Percentiles rank a stretch among this genome's conserved stretches.
Evolutionary conservation across 2,888 invertebrate species (phyloP).

Genomic region (Thumatha senex): DNA sequence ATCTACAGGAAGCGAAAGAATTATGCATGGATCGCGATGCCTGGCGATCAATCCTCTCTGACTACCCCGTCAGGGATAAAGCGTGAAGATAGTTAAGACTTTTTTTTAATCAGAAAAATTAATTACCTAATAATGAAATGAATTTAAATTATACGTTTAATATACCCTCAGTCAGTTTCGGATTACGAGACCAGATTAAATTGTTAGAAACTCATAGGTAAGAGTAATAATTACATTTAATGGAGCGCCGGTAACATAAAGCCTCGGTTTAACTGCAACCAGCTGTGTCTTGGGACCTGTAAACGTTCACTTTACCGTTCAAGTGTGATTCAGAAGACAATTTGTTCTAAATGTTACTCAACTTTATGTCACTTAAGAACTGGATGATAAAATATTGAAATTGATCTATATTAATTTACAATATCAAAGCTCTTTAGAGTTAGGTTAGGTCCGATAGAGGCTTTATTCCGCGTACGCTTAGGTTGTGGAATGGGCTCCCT

Average conservation of each 20-base stretch:
- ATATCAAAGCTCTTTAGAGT: not conserved
- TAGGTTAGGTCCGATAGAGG: too few species aligned
- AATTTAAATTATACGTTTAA: constrained; percentile 11
- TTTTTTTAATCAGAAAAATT: too few species aligned
- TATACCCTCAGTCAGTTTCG: constrained; percentile 13
- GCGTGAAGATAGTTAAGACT: too few species aligned
- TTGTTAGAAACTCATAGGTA: constrained; percentile 55
- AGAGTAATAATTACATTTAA: constrained; percentile 56
- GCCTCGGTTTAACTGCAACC: constrained; percentile 62
- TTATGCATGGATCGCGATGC: too few species aligned
- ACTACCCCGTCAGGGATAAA: too few species aligned
- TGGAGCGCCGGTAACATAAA: constrained; percentile 57
- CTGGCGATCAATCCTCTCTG: too few species aligned
- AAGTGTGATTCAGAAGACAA: constrained; percentile 49
- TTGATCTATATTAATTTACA: constrained; percentile 4
- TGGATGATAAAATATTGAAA: constrained; percentile 11
- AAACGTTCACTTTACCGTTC: constrained; percentile 57
- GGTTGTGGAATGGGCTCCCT: too few species aligned
- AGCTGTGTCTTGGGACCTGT: constrained; percentile 61
- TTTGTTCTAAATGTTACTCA: constrained; percentile 47
- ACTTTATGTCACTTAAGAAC: constrained; percentile 40
- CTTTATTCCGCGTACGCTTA: too few species aligned
- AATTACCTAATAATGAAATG: too few species aligned
- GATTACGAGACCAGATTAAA: constrained; percentile 35
- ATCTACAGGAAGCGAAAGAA: too few species aligned